Evolutionary conservation across 2,113 vertebrate genomes (phyloP), one percentile per base, ranked within the genome.

Genomic region (Alexandromys fortis): DNA sequence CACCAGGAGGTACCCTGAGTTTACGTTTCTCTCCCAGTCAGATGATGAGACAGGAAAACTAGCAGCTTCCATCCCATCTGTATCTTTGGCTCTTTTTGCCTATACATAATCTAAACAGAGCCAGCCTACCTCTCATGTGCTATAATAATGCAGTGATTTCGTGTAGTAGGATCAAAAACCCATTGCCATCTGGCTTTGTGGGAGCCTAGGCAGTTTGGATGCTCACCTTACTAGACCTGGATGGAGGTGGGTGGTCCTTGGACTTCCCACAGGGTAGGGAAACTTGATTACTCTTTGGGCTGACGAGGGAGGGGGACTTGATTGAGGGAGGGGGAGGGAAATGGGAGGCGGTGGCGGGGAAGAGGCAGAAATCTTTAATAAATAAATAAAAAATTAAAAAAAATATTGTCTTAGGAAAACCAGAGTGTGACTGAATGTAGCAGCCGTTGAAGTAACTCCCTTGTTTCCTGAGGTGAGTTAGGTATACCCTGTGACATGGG

Each of bases 21-120:
- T 63, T 95, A 93, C 89, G 78, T 96, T 94, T 97, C 82, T 92
- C 73, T 91, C 86, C 85, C 87, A 96, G 68, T 96, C 82, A 94
- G 89, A 78, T 8, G 52, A 58, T 70, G 75, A 90, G 83, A 35
- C 9, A 81, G 58, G 72, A 81, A 95, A 96, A 26, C 42, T 1
- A 8, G 42, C 86, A 42, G 68, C 88, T 68, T 91, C 67, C 55
- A 16, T 95, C 11, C 94, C 92, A 92, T 78, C 58, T 93, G 88
- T 14, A 82, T 28, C 75, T 58, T 58, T 83, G 92, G 90, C 88
- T 85, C 61, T 70, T 75, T 89, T 78, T 79, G 81, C 55, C 87
- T 33, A 83, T 7, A 52, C 28, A 70, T 58, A 82, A 89, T n/a
- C 52, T 52, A 92, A 94, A 81, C 22, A 7, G 33, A 96, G 63